These are phyloP conservation scores for Xenopus tropicalis DNA, from an alignment of 2,113 vertebrate species.

Conservation along the genomic window UCB_Xtro_10.0 CM004443.2:186015001-186015500, in stretches of 20 bases:
- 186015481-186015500: too few species aligned
- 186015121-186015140: constrained; percentile 26
- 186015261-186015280: not conserved
- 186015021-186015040: constrained; percentile 76
- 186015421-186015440: too few species aligned
- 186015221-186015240: constrained; percentile 59
- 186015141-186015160: constrained; percentile 48
- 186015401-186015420: too few species aligned
- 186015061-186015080: constrained; percentile 48
- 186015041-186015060: constrained; percentile 60
- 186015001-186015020: constrained; percentile 59
- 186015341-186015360: constrained; percentile 31
- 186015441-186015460: too few species aligned
- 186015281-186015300: not conserved
- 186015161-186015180: constrained; percentile 45
- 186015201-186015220: constrained; percentile 54
- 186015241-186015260: constrained; percentile 63
- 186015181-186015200: constrained; percentile 52
- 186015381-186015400: too few species aligned
- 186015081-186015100: too few species aligned
- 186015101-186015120: too few species aligned
- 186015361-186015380: not conserved
- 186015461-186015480: too few species aligned
- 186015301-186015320: not conserved
- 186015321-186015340: not conserved